These are phyloP conservation scores for Eleginops maclovinus DNA, from an alignment of 2,113 vertebrate genomes.

Conservation along the genomic window DNA sequence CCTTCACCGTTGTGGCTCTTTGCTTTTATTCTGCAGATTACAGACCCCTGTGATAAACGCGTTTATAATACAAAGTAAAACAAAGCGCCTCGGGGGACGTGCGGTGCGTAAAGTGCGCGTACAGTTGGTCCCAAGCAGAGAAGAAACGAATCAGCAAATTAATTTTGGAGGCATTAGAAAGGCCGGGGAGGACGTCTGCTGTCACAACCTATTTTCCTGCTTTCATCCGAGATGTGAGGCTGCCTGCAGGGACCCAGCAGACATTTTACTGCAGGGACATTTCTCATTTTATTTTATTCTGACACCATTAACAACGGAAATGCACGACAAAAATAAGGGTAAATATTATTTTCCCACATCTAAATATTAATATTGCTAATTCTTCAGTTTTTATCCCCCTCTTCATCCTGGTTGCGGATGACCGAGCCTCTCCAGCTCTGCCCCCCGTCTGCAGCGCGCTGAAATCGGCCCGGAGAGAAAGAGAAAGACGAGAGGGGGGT, in stretches of 20 bases:
- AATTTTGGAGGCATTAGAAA: constrained; percentile 72
- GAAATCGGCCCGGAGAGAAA: constrained; percentile 27
- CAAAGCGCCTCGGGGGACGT: constrained; percentile 71
- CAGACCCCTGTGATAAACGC: constrained; percentile 52
- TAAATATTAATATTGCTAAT: background rate
- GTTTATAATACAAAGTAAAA: constrained; percentile 63
- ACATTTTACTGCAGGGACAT: constrained; percentile 1
- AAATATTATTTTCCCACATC: constrained; percentile 3
- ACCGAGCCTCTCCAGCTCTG: constrained; percentile 38
- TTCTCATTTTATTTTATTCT: constrained; percentile 5
- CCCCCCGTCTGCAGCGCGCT: constrained; percentile 48
- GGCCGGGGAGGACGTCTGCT: constrained; percentile 78
- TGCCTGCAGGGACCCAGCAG: constrained; percentile 50
- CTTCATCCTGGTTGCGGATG: constrained; percentile 24
- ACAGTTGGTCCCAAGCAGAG: constrained; percentile 72
- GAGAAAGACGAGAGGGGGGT: background rate
- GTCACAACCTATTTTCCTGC: constrained; percentile 79
- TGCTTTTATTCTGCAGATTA: constrained; percentile 63
- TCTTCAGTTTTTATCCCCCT: background rate
- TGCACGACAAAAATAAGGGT: background rate
- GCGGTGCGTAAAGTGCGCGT: constrained; percentile 54
- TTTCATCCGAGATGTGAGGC: constrained; percentile 68
- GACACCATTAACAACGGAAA: background rate
- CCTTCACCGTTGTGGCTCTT: constrained; percentile 40
- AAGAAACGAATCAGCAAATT: constrained; percentile 75